Evolutionary conservation across 2,888 invertebrate species (phyloP).

Genomic region (Vandiemenella viatica): DNA sequence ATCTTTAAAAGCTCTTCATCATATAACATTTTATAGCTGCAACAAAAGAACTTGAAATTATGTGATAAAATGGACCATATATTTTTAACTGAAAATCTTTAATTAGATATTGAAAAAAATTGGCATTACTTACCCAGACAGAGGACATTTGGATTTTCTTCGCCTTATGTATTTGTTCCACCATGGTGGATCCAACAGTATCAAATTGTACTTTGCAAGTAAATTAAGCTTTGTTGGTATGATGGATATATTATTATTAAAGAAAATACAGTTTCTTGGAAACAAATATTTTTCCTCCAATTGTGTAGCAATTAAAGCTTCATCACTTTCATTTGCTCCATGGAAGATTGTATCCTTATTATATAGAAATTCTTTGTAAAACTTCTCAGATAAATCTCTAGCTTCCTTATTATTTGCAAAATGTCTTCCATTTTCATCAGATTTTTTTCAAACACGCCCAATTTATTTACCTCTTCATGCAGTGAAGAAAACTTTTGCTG

Average conservation of each 20-base stretch:
- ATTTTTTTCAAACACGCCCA: too few species aligned
- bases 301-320: conserved; percentile 34
- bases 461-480: too few species aligned
- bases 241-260: conserved; percentile 46
- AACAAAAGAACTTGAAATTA: conserved; percentile 18
- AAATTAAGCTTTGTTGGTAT: conserved; percentile 36
- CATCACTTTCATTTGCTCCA: conserved; percentile 42
- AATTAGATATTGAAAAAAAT: not conserved
- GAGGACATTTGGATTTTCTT: conserved; percentile 43
- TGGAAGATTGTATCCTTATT: conserved; percentile 24
- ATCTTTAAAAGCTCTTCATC: conserved; percentile 56
- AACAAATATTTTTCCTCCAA: conserved; percentile 41
- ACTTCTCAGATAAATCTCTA: conserved; percentile 25
- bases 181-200: conserved; percentile 93
- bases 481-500: conserved; percentile 20
- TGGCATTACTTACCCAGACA: conserved; percentile 39
- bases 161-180: conserved; percentile 86
- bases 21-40: conserved; percentile 64
- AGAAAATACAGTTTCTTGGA: conserved; percentile 50
- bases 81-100: not conserved
- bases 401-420: conserved; percentile 27
- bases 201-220: conserved; percentile 50
- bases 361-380: conserved; percentile 28
- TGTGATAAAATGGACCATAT: conserved; percentile 1
- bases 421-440: not conserved